These are phyloP conservation scores for Chloebia gouldiae DNA, from an alignment of 2,113 vertebrate genomes.

Conservation along the genomic window DNA sequence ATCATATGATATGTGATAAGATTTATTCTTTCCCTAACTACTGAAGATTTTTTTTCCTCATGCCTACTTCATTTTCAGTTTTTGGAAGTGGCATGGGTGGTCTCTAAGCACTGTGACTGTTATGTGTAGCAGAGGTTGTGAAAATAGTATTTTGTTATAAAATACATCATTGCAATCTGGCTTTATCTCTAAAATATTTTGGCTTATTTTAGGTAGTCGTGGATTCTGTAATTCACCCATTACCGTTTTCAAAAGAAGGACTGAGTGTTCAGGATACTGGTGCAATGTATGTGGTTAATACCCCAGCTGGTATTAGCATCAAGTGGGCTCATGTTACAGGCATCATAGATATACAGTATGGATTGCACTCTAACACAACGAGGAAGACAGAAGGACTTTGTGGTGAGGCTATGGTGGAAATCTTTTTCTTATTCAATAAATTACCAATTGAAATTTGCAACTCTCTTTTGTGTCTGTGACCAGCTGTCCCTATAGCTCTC, in stretches of 20 bases:
- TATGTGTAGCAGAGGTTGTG: neutral
- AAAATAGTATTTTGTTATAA: neutral
- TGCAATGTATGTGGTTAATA: conserved; percentile 89
- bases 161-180: neutral
- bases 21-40: neutral
- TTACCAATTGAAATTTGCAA: neutral
- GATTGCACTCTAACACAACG: conserved; percentile 74
- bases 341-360: conserved; percentile 91
- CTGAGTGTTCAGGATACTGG: conserved; percentile 92
- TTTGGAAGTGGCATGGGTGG: neutral
- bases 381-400: conserved; percentile 89
- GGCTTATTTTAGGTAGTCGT: conserved; percentile 82
- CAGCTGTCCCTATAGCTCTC: neutral
- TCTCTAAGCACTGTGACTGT: neutral
- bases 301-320: conserved; percentile 88
- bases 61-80: neutral
- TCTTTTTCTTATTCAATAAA: neutral
- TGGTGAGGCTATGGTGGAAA: conserved; percentile 75
- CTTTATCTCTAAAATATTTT: neutral
- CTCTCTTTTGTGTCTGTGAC: neutral
- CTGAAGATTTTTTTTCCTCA: neutral
- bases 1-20: accelerated
- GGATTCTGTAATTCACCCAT: conserved; percentile 81
- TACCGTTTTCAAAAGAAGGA: conserved; percentile 87
- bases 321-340: conserved; percentile 97